phyloP scores from a whole-genome alignment of 2,888 invertebrate species.

The Sipha maydis region DNA sequence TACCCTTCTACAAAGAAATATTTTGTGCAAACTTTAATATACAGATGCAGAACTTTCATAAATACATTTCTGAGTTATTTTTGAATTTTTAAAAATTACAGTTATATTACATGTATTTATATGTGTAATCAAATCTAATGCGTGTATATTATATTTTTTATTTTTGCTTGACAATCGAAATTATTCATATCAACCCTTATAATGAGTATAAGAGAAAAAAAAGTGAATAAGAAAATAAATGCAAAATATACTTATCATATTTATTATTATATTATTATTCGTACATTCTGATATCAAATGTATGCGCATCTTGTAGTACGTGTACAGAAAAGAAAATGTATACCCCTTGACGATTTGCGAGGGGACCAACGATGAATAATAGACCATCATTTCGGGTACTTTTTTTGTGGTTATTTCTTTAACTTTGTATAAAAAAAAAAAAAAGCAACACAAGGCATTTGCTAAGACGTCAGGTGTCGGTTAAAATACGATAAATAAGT shows the following conservation, averaged over 20 bases:
- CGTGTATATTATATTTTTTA: background rate
- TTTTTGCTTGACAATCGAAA: conserved; percentile 14
- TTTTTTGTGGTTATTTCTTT: conserved; percentile 48
- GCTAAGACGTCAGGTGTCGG: conserved; percentile 59
- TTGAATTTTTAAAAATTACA: conserved; percentile 15
- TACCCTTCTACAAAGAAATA: background rate
- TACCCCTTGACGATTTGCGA: conserved; percentile 40
- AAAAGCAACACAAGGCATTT: conserved; percentile 20
- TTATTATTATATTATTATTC: background rate
- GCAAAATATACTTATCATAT: background rate
- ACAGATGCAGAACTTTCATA: conserved; percentile 16
- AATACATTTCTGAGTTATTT: background rate
- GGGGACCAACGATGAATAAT: conserved; percentile 38
- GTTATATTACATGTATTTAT: background rate
- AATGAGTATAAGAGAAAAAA: background rate
- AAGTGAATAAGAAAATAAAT: background rate
- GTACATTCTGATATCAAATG: background rate
- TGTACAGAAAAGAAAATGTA: background rate
- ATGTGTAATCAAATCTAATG: conserved; percentile 1
- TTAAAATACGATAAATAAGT: conserved; percentile 60
- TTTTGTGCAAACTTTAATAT: background rate
- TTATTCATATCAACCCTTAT: background rate
- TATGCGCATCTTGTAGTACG: background rate
- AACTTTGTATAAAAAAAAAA: conserved; percentile 16
- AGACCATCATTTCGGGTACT: conserved; percentile 43